These are phyloP conservation scores for Bathynomus jamesi DNA, from an alignment of 1,140 invertebrate species.

Conservation along the genomic window DNA sequence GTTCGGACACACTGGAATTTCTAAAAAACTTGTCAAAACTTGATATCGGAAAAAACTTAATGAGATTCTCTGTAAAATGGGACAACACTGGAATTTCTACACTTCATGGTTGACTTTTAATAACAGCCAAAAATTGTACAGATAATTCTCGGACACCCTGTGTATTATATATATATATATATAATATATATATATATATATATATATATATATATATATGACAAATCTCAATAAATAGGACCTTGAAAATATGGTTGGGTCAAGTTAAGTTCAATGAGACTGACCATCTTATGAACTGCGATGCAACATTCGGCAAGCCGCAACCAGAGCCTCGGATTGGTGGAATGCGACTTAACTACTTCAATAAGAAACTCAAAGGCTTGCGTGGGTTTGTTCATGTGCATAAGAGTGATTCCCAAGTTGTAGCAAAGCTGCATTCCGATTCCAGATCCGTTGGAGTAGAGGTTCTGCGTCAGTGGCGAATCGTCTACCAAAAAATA, in stretches of 20 bases:
- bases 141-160: too few species aligned
- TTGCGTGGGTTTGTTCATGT: slow-evolving; percentile 64
- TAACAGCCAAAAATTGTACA: too few species aligned
- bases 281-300: slow-evolving; percentile 59
- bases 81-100: too few species aligned
- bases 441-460: slow-evolving; percentile 45
- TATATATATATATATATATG: background rate
- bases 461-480: slow-evolving; percentile 43
- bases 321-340: slow-evolving; percentile 83
- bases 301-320: slow-evolving; percentile 88
- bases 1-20: too few species aligned
- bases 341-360: slow-evolving; percentile 72
- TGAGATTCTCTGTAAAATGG: too few species aligned
- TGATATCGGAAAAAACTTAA: too few species aligned
- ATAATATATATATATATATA: background rate
- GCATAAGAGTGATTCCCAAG: slow-evolving; percentile 75
- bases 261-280: background rate
- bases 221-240: background rate
- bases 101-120: too few species aligned
- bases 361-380: slow-evolving; percentile 90
- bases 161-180: background rate
- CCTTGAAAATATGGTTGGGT: background rate
- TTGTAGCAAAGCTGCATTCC: slow-evolving; percentile 82
- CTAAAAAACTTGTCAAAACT: too few species aligned
- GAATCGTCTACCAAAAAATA: too few species aligned